These are phyloP conservation scores for Phodopus roborovskii DNA, from an alignment of 2,113 vertebrate genomes.

Conservation along the genomic window DNA sequence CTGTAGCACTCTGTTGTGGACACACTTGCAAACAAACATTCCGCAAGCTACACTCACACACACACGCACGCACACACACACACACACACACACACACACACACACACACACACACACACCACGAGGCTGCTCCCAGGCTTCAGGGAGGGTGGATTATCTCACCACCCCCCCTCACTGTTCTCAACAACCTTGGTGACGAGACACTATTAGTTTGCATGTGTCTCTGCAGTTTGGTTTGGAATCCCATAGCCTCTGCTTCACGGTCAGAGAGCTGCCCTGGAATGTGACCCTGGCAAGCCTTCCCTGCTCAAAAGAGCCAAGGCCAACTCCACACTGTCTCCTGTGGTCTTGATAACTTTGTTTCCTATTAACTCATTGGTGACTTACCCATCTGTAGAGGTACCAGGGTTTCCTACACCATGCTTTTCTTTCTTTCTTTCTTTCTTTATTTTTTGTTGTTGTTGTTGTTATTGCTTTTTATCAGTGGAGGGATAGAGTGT, in stretches of 20 bases:
- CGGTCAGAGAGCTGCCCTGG: slow-evolving; percentile 42
- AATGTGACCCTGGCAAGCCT: slow-evolving; percentile 63
- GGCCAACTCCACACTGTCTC: slow-evolving; percentile 39
- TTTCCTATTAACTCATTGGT: slow-evolving; percentile 49
- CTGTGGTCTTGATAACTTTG: slow-evolving; percentile 8
- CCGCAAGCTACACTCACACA: too few relatives aligned
- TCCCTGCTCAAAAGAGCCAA: neutral
- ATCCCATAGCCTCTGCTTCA: slow-evolving; percentile 35
- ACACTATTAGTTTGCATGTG: slow-evolving; percentile 65
- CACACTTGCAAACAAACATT: neutral
- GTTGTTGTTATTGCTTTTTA: neutral
- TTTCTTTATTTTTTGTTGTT: too few relatives aligned
- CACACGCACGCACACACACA: too few relatives aligned
- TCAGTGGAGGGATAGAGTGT: neutral
- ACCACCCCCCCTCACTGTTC: fast-evolving
- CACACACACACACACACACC: neutral
- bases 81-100: too few relatives aligned
- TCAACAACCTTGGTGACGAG: slow-evolving; percentile 55
- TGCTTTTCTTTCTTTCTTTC: neutral
- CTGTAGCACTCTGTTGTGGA: too few relatives aligned
- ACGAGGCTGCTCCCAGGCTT: neutral
- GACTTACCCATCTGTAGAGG: neutral
- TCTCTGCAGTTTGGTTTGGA: slow-evolving; percentile 72
- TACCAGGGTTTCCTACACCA: neutral
- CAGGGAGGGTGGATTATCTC: fast-evolving